These are phyloP conservation scores for Cercocebus atys DNA, from an alignment of 2,113 vertebrate species.

Conservation along the genomic window DNA sequence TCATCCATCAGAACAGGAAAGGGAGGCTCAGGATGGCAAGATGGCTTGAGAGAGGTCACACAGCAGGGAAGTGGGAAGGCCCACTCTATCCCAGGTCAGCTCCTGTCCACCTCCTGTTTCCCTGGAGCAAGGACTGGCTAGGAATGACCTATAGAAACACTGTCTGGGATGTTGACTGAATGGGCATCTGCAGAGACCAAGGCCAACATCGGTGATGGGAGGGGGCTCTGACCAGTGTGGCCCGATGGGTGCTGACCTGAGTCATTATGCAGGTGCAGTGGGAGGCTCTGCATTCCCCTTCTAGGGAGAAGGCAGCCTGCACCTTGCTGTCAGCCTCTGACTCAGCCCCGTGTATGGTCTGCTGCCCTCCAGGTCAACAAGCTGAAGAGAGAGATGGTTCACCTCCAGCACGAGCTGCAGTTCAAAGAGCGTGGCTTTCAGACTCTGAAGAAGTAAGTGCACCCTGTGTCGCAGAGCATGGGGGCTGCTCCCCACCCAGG, in stretches of 20 bases:
- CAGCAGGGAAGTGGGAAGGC: background rate
- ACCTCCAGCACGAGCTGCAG: constrained; percentile 95
- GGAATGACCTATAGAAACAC: background rate
- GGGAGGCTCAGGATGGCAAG: background rate
- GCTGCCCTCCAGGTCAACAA: constrained; percentile 91
- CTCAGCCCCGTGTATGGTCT: background rate
- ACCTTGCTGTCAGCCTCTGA: background rate
- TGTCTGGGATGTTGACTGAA: background rate
- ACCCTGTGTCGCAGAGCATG: background rate
- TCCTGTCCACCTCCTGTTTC: background rate
- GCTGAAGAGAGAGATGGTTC: constrained; percentile 96
- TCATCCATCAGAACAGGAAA: background rate
- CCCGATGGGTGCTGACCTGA: background rate
- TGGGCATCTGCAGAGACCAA: background rate
- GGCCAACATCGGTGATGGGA: background rate
- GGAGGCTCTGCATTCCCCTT: background rate
- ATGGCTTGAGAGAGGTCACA: background rate
- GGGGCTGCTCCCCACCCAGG: background rate
- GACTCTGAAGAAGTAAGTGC: constrained; percentile 94
- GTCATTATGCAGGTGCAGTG: background rate
- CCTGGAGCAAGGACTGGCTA: background rate
- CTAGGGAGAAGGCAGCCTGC: background rate
- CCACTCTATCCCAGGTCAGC: background rate
- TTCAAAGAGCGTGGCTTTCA: constrained; percentile 97
- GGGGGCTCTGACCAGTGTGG: background rate